A percentile compares a stretch with the other conserved stretches of the same genome.
Evolutionary conservation across 2,113 vertebrate genomes (phyloP).

Genomic region (Xenotilapia caudafasciata): DNA sequence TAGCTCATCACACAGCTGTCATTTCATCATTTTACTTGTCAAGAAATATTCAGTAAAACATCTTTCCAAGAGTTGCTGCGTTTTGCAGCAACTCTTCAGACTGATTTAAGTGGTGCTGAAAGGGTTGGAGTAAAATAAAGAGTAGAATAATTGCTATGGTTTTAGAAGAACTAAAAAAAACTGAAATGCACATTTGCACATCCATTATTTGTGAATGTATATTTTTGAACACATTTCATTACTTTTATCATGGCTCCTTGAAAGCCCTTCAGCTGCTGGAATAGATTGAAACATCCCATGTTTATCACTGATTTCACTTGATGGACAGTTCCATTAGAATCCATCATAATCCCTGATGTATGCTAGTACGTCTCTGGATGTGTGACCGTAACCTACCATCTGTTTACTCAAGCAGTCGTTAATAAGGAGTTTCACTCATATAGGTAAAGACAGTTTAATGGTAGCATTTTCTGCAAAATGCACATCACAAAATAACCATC

Average conservation of each 20-base stretch:
- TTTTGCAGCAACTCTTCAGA: background rate
- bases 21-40: background rate
- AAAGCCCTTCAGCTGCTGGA: background rate
- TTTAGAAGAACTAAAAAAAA: background rate
- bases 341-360: background rate
- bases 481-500: background rate
- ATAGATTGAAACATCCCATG: conserved; percentile 29
- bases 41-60: background rate
- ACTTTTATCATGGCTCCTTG: background rate
- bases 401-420: conserved; percentile 5
- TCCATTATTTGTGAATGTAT: background rate
- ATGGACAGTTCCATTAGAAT: conserved; percentile 55
- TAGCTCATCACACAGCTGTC: background rate
- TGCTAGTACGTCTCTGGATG: background rate
- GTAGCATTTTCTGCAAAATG: background rate
- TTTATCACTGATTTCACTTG: conserved; percentile 37
- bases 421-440: background rate
- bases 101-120: background rate
- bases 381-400: background rate
- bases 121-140: background rate
- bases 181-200: background rate
- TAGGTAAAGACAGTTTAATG: background rate
- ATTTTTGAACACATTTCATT: background rate
- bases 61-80: background rate
- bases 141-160: background rate